These are phyloP conservation scores for Salvelinus namaycush DNA, from an alignment of 2,113 vertebrate genomes.

Conservation along the genomic window DNA sequence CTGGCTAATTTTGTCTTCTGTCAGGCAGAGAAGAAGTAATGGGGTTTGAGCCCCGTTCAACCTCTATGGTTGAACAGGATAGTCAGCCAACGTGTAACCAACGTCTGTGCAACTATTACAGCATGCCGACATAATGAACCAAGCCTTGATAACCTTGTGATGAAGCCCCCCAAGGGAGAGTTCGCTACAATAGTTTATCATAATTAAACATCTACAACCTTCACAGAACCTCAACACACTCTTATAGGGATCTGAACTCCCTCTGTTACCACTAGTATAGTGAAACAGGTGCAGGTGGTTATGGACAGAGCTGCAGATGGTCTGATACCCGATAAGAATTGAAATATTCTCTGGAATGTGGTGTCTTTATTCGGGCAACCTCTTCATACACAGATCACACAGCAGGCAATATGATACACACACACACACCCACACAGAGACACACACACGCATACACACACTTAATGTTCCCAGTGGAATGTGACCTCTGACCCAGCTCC, in stretches of 20 bases:
- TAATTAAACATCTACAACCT: neutral
- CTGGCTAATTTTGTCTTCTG: constrained; percentile 55
- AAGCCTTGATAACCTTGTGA: too few species aligned
- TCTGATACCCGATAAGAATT: neutral
- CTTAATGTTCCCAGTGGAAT: constrained; percentile 47
- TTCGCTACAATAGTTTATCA: neutral
- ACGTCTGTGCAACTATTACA: constrained; percentile 18
- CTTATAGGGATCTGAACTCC: neutral
- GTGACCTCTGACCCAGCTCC: constrained; percentile 60
- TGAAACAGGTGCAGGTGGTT: neutral
- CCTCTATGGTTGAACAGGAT: constrained; percentile 46
- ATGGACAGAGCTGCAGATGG: too few species aligned
- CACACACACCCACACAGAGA: constrained; percentile 14
- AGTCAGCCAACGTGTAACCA: constrained; percentile 41
- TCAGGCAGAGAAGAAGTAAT: constrained; percentile 19
- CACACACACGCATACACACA: constrained; percentile 22
- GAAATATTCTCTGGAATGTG: neutral
- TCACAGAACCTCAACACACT: neutral
- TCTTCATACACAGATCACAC: neutral
- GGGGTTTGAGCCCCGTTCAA: constrained; percentile 36
- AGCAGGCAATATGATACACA: neutral
- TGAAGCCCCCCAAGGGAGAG: too few species aligned
- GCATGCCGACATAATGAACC: too few species aligned
- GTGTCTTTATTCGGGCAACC: neutral
- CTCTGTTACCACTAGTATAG: neutral